Evolutionary conservation across 2,888 invertebrate species (phyloP).

Genomic region (Pachymerium ferrugineum): DNA sequence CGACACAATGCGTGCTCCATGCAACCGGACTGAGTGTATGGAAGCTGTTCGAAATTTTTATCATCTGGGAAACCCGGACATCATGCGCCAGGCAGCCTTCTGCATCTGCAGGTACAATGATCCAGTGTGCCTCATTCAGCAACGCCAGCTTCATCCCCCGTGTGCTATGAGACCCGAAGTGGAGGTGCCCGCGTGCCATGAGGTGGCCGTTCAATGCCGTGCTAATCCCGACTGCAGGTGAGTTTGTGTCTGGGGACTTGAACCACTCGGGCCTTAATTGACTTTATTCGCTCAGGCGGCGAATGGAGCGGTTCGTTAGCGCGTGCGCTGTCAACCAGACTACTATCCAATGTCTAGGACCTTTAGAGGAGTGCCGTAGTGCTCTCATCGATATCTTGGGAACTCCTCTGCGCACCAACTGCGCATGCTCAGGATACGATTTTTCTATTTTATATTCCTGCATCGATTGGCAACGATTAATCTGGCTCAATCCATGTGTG

Average conservation of each 20-base stretch:
- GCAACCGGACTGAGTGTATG: constrained; percentile 36
- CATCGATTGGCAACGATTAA: constrained; percentile 79
- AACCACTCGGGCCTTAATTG: no score
- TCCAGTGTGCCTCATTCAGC: constrained; percentile 81
- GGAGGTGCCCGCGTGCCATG: constrained; percentile 76
- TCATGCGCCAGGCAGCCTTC: constrained; percentile 33
- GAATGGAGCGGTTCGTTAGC: constrained; percentile 81
- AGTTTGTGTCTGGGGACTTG: no score
- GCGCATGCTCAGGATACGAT: constrained; percentile 81
- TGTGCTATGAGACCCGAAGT: constrained; percentile 76
- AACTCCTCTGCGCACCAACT: constrained; percentile 78
- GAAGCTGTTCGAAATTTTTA: constrained; percentile 34
- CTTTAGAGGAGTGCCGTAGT: constrained; percentile 73
- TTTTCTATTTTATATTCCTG: constrained; percentile 79
- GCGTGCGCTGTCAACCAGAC: constrained; percentile 86
- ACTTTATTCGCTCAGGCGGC: no score
- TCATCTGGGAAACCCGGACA: constrained; percentile 34
- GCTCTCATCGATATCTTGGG: constrained; percentile 83
- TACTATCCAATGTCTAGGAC: constrained; percentile 81
- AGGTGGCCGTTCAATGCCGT: constrained; percentile 74
- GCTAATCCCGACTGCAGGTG: constrained; percentile 80
- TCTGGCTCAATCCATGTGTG: constrained; percentile 90
- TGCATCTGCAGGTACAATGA: constrained; percentile 55
- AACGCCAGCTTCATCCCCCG: constrained; percentile 80
- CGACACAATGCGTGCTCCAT: constrained; percentile 32